Base-by-base conservation (phyloP, 2,888 invertebrate genomes). In the Plagodis dolabraria region DNA sequence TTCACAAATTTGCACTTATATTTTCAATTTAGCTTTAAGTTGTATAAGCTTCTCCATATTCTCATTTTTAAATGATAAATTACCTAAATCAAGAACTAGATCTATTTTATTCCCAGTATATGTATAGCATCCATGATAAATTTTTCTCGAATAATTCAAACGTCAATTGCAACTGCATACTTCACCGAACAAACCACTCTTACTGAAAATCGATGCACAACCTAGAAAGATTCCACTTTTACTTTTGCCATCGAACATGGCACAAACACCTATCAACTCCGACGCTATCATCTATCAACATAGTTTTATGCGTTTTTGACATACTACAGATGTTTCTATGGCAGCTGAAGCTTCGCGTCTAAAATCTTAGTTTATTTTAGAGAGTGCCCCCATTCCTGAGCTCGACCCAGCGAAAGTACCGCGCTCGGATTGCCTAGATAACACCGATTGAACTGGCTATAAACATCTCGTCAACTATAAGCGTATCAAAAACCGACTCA, bases 351-450 rank as follows among this genome's bases (percentile, higher is more conserved):
- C 43, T 7, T 40, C 12, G 74, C 79, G 75, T 73, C 80, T 84
- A 87, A 87, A 86, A 86, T 76, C 76, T 62, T 69, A 69, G 85
- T 79, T 85, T 87, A 86, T 87, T 85, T 85, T 87, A 83, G 82
- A 87, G 81, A 83, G 72, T 77, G 82, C 77, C 87, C 89, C 82
- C 89, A 87, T 89, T 89, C 78, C 76, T 76, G 72, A 75, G 77
- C 75, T 77, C 75, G 12, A 72, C 74, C 71, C 74, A 83, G 86
- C 77, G 86, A 88, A 89, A 87, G 87, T 87, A 82, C 78, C 79
- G 69, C 80, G 76, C 75, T 76, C 76, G 77, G 74, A 77, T 75
- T 71, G 75, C 76, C 77, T 79, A 79, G 76, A 74, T 80, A 77
- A 77, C 51, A 68, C 74, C 61, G 53, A 66, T 54, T 61, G 59